Evolutionary conservation across 1,140 invertebrate genomes (phyloP), one percentile per base, ranked within the genome.

Genomic region (Ostrea edulis): DNA sequence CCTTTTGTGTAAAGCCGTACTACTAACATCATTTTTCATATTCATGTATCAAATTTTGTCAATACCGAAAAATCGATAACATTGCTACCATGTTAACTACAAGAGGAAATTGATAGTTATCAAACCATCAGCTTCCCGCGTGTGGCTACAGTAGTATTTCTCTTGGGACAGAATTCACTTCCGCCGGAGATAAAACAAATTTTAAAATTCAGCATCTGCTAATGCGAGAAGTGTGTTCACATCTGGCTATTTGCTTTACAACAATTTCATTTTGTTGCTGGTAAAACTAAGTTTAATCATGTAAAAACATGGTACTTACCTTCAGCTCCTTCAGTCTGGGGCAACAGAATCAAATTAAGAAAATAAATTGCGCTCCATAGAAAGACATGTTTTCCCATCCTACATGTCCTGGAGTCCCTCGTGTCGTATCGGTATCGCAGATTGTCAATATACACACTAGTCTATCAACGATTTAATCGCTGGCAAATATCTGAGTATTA

Each of bases 351-450:
- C 14, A 77, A 77, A 77, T 44, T 9, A 14, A 77, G 29, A 77
- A 77, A 29, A 29, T 14, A 77, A 35, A 35, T 12, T 11, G 12
- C 14, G 25, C 68, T 77, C 68, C 68, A 77, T 9, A 35, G 7
- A 77, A 77, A 44, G 9, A 22, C 68, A 77, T 77, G 68, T 77
- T 77, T 77, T 77, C 25, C 68, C 68, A 77, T 77, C 14, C 22
- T 77, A 77, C 68, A 35, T 77, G 25, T 20, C 22, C 11, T 35
- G 68, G 68, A 77, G 35, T 29, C 4, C 11, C 12, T 29, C 68
- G 14, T 12, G 8, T 77, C 68, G 29, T 77, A 77, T 77, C 22
- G 35, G 29, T 35, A 29, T 77, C 68, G 2, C 25, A 12, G 25
- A 35, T 8, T 29, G 22, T 25, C 68, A 77, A 35, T 29, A 29